phyloP scores from a whole-genome alignment of 2,113 vertebrate species.

The Ranitomeya imitator region DNA sequence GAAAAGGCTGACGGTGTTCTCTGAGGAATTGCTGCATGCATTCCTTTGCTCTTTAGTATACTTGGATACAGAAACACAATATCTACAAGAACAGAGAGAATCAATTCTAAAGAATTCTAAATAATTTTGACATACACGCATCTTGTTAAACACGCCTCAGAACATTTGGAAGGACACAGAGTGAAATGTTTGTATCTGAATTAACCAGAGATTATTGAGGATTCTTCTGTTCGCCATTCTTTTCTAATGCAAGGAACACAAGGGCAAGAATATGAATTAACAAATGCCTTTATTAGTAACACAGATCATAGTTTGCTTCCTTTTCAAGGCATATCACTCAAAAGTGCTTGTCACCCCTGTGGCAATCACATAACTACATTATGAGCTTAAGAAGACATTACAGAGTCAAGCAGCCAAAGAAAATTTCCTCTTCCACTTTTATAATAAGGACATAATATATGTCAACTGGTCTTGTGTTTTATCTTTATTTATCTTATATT shows the following conservation, averaged over 20 bases:
- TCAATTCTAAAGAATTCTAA: constrained; percentile 54
- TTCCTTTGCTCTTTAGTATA: constrained; percentile 41
- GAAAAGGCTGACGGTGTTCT: constrained; percentile 46
- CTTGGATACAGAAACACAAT: constrained; percentile 42
- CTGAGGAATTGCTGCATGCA: constrained; percentile 33
- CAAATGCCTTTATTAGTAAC: constrained; percentile 27
- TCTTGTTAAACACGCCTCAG: constrained; percentile 48
- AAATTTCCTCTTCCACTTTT: background rate
- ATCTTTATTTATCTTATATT: background rate
- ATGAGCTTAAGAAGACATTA: background rate
- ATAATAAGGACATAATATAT: background rate
- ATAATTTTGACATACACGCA: constrained; percentile 49
- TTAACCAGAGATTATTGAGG: constrained; percentile 13
- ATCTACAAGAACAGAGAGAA: constrained; percentile 40
- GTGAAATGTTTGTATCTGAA: constrained; percentile 49
- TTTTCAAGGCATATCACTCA: constrained; percentile 30
- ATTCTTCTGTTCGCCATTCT: constrained; percentile 17
- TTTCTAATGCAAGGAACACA: constrained; percentile 11
- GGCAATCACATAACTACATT: background rate
- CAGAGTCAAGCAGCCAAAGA: background rate
- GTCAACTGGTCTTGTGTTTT: background rate
- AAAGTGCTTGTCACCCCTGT: background rate
- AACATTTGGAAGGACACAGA: constrained; percentile 53
- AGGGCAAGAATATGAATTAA: constrained; percentile 22
- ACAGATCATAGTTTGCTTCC: constrained; percentile 22